Percentiles rank a stretch among this genome's conserved stretches.
Evolutionary conservation across 2,888 invertebrate species (phyloP).

Genomic region (Melieria crassipennis): DNA sequence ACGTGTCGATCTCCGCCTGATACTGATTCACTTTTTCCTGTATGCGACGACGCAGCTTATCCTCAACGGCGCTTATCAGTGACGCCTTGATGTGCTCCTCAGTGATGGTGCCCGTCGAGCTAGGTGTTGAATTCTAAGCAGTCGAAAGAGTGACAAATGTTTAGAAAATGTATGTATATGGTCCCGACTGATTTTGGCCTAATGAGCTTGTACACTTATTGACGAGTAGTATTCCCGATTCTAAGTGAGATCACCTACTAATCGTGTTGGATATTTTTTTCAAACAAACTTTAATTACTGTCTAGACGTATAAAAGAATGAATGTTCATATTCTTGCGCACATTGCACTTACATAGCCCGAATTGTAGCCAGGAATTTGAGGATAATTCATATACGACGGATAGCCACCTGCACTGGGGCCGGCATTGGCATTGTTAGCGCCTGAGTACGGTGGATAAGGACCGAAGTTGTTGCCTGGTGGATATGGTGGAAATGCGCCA

Average conservation of each 20-base stretch:
- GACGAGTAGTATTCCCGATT: no score
- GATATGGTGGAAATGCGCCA: conserved; percentile 63
- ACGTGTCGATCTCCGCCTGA: conserved; percentile 90
- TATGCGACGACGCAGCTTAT: conserved; percentile 87
- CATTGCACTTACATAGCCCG: conserved; percentile 54
- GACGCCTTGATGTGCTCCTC: conserved; percentile 96
- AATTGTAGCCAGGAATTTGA: conserved; percentile 53
- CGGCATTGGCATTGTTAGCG: conserved; percentile 42
- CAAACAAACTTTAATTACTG: no score
- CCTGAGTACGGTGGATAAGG: conserved; percentile 66
- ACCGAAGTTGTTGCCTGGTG: conserved; percentile 39
- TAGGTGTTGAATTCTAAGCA: conserved; percentile 63
- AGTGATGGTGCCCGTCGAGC: conserved; percentile 83
- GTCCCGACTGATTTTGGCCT: no score
- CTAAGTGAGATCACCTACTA: no score
- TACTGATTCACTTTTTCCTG: conserved; percentile 91
- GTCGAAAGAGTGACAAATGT: neutral
- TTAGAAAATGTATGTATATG: neutral
- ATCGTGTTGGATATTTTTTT: no score
- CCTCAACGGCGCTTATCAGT: conserved; percentile 92
- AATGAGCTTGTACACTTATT: no score
- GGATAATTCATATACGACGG: conserved; percentile 67
- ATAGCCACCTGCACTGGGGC: conserved; percentile 65
- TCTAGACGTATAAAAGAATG: no score
- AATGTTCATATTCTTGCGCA: neutral